Base-by-base conservation (phyloP, 1,140 invertebrate species). In the Drosophila ficusphila region DNA sequence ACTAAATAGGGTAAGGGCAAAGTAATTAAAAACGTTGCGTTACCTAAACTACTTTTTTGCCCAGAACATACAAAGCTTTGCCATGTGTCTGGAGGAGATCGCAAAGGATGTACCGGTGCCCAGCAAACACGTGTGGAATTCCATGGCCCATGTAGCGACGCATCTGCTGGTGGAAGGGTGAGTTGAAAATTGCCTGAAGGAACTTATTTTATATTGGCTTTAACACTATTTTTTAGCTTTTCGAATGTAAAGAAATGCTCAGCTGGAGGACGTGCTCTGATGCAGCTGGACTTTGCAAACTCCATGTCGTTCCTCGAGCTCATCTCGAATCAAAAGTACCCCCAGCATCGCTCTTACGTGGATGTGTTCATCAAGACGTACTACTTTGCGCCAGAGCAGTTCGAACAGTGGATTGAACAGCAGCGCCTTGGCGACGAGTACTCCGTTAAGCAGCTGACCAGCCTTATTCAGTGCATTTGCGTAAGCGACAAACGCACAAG, bases 241-340 rank as follows among this genome's bases (percentile, higher is more conserved):
- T 95, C 97, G 5, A 95, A 94, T 86, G 96, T 96, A 1, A 97
- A 96, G 74, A 99, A 98, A 91, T 99, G 99, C 92, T 97, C 97
- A 0, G 98, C 98, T 74, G 98, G 97, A 71, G 99, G 99, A 1
- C 92, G 98, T 61, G 98, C 97, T 0, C 91, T 99, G 2, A 99
- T 99, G 98, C 98, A 99, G 90, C 92, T 99, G 3, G 99, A 99
- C 93, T 99, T 98, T 91, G 97, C 98, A 18, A 98, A 99, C 90
- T 95, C 99, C 58, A 94, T 98, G 48, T 95, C 96, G 7, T 98
- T 99, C 86, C 93, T 99, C 29, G 97, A 99, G 91, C 95, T 95
- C 79, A 94, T 99, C 12, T 96, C 97, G 0, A 94, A 93, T 7
- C 79, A 97, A 9, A 95, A 95, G 90, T 97, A 97, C 11, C 94